Base-by-base conservation (phyloP, 2,797 vertebrate genomes). In the Emys orbicularis region DNA sequence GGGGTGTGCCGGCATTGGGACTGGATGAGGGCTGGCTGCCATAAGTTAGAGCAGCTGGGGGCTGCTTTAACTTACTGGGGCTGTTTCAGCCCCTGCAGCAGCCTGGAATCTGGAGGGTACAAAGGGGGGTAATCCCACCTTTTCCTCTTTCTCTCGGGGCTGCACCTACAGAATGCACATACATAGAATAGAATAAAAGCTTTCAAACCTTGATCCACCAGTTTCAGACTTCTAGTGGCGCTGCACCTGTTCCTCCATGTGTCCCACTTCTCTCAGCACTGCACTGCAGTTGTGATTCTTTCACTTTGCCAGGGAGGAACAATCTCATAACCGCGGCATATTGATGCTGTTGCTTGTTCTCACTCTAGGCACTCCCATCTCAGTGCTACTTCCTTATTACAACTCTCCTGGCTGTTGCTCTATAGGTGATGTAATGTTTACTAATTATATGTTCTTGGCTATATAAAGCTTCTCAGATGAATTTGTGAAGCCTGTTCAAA, bases 401-500 rank as follows among this genome's bases (percentile, higher is more conserved):
- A 84, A 57, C 79, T 47, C 77, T 81, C 92, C 41, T 91, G 84
- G 12, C 92, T 61, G 59, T 76, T 87, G 80, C 81, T 61, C 29
- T 81, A 8, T 1, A 92, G 92, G 92, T 96, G 95, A 95, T 87
- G 86, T 93, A 93, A 76, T 97, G 90, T 97, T 97, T 96, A 90
- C 94, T 86, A 93, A 90, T 0, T 18, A 83, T 81, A 85, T 19
- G 50, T 86, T 95, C 86, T 91, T 92, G 95, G 84, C 93, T 91
- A 59, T 79, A 82, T 72, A 37, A 82, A 92, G 94, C 88, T 94
- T 18, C 94, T 95, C 94, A 81, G 86, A 95, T 94, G 89, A 96
- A 95, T 97, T 68, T 92, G 89, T 88, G 91, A 52, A 94, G 92
- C 95, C 96, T 96, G 93, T 95, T 95, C 93, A 97, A 97, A 97